Conservation (phyloP, 2,888 invertebrate genomes). For the Caenorhabditis sp. region DNA sequence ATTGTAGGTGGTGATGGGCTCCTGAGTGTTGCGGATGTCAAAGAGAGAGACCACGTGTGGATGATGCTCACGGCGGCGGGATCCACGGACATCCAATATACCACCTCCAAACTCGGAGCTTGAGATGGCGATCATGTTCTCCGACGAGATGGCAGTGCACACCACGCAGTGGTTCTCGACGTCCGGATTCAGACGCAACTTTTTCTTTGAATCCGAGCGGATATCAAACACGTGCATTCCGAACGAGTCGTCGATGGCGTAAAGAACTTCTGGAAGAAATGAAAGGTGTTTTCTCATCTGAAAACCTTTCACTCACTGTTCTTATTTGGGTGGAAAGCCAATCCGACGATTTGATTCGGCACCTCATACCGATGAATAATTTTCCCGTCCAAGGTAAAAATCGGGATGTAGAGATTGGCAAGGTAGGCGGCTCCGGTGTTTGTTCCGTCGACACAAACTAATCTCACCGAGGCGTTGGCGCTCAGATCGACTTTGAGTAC, state of each 20-base stretch:
- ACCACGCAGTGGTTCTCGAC: conserved; percentile 65
- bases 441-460: conserved; percentile 19
- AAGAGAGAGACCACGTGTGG: conserved; percentile 62
- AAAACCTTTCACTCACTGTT: conserved; percentile 7
- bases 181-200: conserved; percentile 66
- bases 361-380: conserved; percentile 19
- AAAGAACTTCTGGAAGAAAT: conserved; percentile 53
- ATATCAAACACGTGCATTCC: conserved; percentile 66
- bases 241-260: conserved; percentile 66
- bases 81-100: conserved; percentile 54
- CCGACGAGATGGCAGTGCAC: conserved; percentile 55
- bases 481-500: conserved; percentile 19
- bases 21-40: conserved; percentile 53
- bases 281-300: background rate
- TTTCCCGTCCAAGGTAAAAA: conserved; percentile 28
- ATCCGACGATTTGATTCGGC: conserved; percentile 45
- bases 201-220: conserved; percentile 60
- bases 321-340: conserved; percentile 31
- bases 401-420: conserved; percentile 56
- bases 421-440: conserved; percentile 33
- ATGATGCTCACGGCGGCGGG: conserved; percentile 41
- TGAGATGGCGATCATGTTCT: conserved; percentile 60
- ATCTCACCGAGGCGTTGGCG: conserved; percentile 21
- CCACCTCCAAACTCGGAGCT: conserved; percentile 62
- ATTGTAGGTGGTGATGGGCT: conserved; percentile 61